These are phyloP conservation scores for Drosophila nigromelanica DNA, from an alignment of 1,140 invertebrate genomes.

Conservation along the genomic window DNA sequence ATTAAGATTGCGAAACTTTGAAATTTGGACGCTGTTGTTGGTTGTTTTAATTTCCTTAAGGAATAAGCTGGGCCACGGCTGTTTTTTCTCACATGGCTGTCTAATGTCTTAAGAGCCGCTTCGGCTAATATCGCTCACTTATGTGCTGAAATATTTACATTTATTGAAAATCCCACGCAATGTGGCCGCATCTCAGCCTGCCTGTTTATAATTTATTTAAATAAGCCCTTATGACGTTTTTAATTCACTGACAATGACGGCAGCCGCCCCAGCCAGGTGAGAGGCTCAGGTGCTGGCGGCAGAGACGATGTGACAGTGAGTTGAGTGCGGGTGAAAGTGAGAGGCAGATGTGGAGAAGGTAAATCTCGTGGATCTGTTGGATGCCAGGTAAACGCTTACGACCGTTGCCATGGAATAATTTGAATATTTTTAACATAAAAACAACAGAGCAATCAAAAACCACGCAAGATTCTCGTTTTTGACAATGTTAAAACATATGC, in stretches of 20 bases:
- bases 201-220: constrained; percentile 76
- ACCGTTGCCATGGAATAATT: constrained; percentile 63
- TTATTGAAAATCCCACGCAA: constrained; percentile 64
- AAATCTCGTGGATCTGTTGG: constrained; percentile 11
- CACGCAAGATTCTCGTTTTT: constrained; percentile 14
- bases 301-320: neutral
- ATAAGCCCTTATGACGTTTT: constrained; percentile 82
- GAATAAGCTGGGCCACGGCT: constrained; percentile 55
- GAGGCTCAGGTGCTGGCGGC: neutral
- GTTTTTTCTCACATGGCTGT: constrained; percentile 74
- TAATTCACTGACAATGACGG: constrained; percentile 79
- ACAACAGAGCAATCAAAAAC: constrained; percentile 61
- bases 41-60: constrained; percentile 73
- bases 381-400: constrained; percentile 33
- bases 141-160: constrained; percentile 75
- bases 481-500: constrained; percentile 25
- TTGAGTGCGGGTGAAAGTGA: neutral
- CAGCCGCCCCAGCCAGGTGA: constrained; percentile 24
- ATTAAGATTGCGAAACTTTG: constrained; percentile 35
- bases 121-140: constrained; percentile 71
- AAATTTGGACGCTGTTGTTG: constrained; percentile 35
- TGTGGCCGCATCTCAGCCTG: constrained; percentile 22
- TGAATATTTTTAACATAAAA: constrained; percentile 81
- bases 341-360: neutral
- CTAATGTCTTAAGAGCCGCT: constrained; percentile 56